These are phyloP conservation scores for Eciton burchellii DNA, from an alignment of 1,140 invertebrate species.

Conservation along the genomic window DNA sequence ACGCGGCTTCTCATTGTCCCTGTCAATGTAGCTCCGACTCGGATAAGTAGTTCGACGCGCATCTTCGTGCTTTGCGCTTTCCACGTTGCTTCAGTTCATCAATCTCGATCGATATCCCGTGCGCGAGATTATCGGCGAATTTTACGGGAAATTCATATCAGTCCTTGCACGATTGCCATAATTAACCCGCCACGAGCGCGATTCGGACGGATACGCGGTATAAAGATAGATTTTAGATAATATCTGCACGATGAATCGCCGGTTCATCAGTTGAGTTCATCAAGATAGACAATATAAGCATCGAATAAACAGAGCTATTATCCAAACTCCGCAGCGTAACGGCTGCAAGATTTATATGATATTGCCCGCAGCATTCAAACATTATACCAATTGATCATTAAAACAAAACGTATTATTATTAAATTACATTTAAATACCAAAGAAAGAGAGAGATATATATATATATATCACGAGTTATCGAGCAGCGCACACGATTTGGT, in stretches of 20 bases:
- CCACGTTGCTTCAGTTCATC: not conserved
- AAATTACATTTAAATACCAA: not conserved
- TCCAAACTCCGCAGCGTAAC: conserved; percentile 15
- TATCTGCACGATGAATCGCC: conserved; percentile 34
- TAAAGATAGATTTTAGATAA: conserved; percentile 31
- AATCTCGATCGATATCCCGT: not conserved
- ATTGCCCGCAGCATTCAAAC: conserved; percentile 11
- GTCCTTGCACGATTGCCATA: conserved; percentile 24
- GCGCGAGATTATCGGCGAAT: not conserved
- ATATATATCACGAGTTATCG: no score
- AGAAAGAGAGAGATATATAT: no score
- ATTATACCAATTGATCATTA: conserved; percentile 10
- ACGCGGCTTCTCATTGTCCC: no score
- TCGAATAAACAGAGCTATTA: conserved; percentile 31
- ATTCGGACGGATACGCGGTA: not conserved
- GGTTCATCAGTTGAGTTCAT: conserved; percentile 39
- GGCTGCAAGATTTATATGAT: conserved; percentile 19
- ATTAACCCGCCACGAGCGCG: conserved; percentile 35
- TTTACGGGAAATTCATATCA: not conserved
- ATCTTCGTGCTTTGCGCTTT: not conserved
- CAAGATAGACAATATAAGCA: conserved; percentile 5
- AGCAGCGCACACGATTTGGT: no score
- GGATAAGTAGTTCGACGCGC: not conserved
- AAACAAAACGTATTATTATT: conserved; percentile 13
- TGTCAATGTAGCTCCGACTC: no score